A percentile compares a stretch with the other conserved stretches of the same genome.
Conservation (phyloP, 2,113 vertebrate species). For the Rhinopomastus cyanomelas region DNA sequence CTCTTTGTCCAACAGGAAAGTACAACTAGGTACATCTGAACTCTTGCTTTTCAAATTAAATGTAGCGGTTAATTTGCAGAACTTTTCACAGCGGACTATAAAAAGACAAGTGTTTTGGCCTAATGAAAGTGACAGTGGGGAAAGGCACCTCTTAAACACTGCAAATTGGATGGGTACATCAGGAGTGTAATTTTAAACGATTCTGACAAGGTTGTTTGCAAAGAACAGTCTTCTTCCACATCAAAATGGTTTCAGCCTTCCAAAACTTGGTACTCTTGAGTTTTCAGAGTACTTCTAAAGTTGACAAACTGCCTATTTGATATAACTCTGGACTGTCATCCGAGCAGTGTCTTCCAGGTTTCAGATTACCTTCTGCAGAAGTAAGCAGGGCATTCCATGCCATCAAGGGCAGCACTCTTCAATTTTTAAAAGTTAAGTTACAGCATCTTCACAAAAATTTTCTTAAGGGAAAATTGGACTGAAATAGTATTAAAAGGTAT, state of each 20-base stretch:
- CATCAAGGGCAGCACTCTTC: not conserved
- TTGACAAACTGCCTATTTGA: not conserved
- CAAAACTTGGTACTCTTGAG: not conserved
- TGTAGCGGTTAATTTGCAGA: constrained; percentile 49
- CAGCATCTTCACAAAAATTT: not conserved
- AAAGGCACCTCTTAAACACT: constrained; percentile 9
- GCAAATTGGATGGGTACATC: constrained; percentile 41
- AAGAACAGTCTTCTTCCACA: not conserved
- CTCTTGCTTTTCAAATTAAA: constrained; percentile 21
- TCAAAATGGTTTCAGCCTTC: not conserved
- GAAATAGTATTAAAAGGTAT: not conserved
- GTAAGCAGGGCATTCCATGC: accelerated
- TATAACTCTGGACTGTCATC: not conserved
- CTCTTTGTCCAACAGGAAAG: not conserved
- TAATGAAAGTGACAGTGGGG: constrained; percentile 55
- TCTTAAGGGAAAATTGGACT: not conserved
- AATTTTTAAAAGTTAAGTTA: not conserved
- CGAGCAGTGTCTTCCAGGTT: not conserved
- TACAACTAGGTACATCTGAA: not conserved
- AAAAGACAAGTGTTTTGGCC: constrained; percentile 19
- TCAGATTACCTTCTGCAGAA: not conserved
- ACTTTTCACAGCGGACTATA: not conserved
- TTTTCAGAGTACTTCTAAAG: constrained; percentile 11
- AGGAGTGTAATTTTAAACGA: constrained; percentile 43
- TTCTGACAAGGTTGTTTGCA: constrained; percentile 36